Evolutionary conservation across 2,888 invertebrate genomes (phyloP), one percentile per base, ranked within the genome.

Genomic region (Heliconius ismenius): DNA sequence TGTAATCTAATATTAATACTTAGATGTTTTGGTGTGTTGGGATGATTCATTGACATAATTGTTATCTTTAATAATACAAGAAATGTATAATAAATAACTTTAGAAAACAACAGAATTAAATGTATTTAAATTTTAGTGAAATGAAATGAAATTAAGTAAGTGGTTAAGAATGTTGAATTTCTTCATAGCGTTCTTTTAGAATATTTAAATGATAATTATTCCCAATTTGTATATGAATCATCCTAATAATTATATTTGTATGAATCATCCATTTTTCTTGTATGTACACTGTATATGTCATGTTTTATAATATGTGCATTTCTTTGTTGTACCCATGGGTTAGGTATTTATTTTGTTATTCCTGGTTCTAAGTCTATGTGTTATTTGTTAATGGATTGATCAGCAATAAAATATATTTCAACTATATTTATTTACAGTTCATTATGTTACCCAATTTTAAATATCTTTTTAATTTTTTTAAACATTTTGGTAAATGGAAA

Each of bases 291-390:
- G 73, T 83, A 83, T 82, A 84, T 81, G 83, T 82, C 81, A 81
- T 84, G 83, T 84, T 58, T 82, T 83, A 82, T 83, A 83, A 84
- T 84, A 82, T 83, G 81, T 89, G 89, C 89, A 89, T 90, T 89
- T 89, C 84, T 86, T 88, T 80, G 85, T 86, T 89, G 88, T 90
- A 91, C 90, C 32, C 88, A 83, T 88, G 93, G 91, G 91, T 90
- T 88, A 91, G 93, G 92, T 93, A 93, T 93, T 93, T 93, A 93
- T 93, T 92, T 92, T 92, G 92, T 93, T 93, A 86, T 89, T 87
- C 87, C 90, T 91, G 93, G 91, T 92, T 92, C 87, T 91, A 90
- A 92, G 91, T 92, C 90, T 92, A 91, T 88, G 88, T 91, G 91
- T 92, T 92, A 89, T 90, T 92, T 92, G 93, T 92, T 92, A 91